A percentile compares a stretch with the other conserved stretches of the same genome.
Conservation (phyloP, 1,140 invertebrate species). For the Oncopodura yosiiana region DNA sequence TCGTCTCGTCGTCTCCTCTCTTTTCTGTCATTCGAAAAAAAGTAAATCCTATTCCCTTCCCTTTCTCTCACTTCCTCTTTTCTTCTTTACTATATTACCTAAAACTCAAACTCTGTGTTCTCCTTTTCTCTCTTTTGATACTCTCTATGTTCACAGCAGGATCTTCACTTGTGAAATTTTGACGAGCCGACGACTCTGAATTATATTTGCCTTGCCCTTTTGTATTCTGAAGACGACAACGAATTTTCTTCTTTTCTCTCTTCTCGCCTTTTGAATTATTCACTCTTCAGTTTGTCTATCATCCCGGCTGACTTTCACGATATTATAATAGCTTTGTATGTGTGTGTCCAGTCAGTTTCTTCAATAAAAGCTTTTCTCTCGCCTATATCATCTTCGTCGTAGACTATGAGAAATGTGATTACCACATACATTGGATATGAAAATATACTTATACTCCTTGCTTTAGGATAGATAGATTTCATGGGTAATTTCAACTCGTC, state of each 20-base stretch:
- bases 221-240: constrained; percentile 21
- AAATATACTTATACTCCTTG: too few relatives aligned
- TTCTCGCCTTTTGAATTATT: constrained; percentile 25
- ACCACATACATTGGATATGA: too few relatives aligned
- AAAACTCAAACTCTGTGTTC: constrained; percentile 18
- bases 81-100: too few relatives aligned
- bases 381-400: too few relatives aligned
- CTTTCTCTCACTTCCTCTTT: constrained; percentile 20
- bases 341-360: too few relatives aligned
- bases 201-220: constrained; percentile 25
- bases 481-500: too few relatives aligned
- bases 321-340: neutral
- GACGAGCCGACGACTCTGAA: constrained; percentile 27
- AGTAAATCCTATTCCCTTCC: constrained; percentile 8
- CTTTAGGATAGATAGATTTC: too few relatives aligned
- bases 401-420: too few relatives aligned
- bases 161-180: constrained; percentile 15
- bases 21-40: too few relatives aligned
- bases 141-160: neutral
- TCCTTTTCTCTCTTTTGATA: neutral
- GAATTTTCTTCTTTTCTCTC: constrained; percentile 15
- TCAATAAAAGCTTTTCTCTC: too few relatives aligned
- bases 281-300: constrained; percentile 4
- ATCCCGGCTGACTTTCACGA: constrained; percentile 2
- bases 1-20: too few relatives aligned